Base-by-base conservation (phyloP, 2,113 vertebrate species). In the Trachemys scripta region DNA sequence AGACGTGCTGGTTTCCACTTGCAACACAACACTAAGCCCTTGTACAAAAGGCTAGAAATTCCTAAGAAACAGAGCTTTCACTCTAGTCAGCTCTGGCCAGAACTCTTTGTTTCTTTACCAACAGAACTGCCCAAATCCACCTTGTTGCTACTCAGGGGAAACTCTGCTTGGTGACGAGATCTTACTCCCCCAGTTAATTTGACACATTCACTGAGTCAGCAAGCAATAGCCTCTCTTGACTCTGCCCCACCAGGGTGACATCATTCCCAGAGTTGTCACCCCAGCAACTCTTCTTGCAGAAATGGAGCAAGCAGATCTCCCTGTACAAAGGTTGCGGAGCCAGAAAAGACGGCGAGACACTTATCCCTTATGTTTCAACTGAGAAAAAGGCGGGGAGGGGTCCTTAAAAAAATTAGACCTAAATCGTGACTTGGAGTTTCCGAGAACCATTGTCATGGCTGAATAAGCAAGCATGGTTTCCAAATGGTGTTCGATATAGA, bases 361-460 rank as follows among this genome's bases (percentile, higher is more conserved):
- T 76, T 49, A 35, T 1, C 3, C 6, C 9, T 12, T 5, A 0
- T n/a, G 35, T 69, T 19, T 17, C 22, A 6, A 13, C 31, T 35
- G 19, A 53, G 20, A 25, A 82, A 19, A 16, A 54, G 4, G 10
- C 1, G 12, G 12, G 17, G 31, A 10, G 16, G 16, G 31, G 8
- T 38, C 19, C n/a, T 38, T 72, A 20, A 72, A 72, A 31, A n/a
- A 10, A n/a, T 59, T 31, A 59, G 27, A 31, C 29, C 27, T 69
- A 69, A 72, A 72, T 72, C 11, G 19, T 72, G n/a, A 9, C 65
- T 38, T 38, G 65, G 65, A 72, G n/a, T 72, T 38, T 69, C 35
- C 22, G 20, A 72, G n/a, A 72, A 22, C n/a, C 9, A 38, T 38
- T 72, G 65, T 9, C n/a, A 69, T n/a, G n/a, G 65, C 65, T 38